Evolutionary conservation across 2,113 vertebrate species (phyloP), one percentile per base, ranked within the genome.

Genomic region (Fregetta grallaria): DNA sequence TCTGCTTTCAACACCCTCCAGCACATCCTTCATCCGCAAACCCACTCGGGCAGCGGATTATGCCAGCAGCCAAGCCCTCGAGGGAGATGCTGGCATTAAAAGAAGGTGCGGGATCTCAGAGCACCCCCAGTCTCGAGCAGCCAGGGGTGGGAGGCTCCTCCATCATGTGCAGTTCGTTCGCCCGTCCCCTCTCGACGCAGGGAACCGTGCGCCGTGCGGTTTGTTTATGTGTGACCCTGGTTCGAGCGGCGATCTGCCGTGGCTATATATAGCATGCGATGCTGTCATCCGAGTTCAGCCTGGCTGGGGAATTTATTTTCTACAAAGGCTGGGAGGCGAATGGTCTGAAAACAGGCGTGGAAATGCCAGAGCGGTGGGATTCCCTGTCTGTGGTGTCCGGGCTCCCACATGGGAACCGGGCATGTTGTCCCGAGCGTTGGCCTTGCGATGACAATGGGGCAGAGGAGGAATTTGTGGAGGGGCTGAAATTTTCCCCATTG

Each of bases 271-370:
- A 96, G 97, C 81, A 40, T 3, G 73, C 13, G 66, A 91, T 94
- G 96, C 86, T 95, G 96, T 95, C 97, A 96, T 91, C 89, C 86
- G 22, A 94, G 89, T 95, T 95, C 97, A 96, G 95, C 86, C 87
- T 10, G 92, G 80, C 89, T 91, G 92, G 86, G 84, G 94, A 96
- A 96, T 91, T 94, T 79, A 72, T 97, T 88, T 91, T 81, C 96
- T 94, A 93, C 91, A 92, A 92, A 88, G 86, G 91, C 72, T 90
- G 95, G 5, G 86, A 97, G 86, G 84, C 26, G 44, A 87, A 85
- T 1, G 85, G 74, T 38, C 73, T 75, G 86, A 3, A 21, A 88
- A 62, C 61, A 36, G 83, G 79, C 67, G 21, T 56, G 80, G 93
- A 84, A 77, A 84, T 13, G 62, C 47, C 67, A 21, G 91, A 56